phyloP scores from a whole-genome alignment of 2,113 vertebrate species.

The Mohoua ochrocephala region DNA sequence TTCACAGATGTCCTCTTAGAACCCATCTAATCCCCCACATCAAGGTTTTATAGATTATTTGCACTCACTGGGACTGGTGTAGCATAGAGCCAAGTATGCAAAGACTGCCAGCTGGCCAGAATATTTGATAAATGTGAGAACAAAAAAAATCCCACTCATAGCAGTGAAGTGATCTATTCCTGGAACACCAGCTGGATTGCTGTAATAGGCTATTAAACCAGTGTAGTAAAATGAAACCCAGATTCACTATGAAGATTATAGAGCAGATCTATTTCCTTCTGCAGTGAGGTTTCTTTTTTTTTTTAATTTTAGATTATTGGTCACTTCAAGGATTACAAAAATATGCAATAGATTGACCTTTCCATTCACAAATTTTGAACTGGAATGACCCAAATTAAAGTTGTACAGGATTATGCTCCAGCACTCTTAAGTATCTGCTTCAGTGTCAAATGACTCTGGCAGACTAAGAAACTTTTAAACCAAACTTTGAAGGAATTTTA shows the following conservation, averaged over 20 bases:
- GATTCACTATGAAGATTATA: background rate
- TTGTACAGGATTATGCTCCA: background rate
- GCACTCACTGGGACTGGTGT: background rate
- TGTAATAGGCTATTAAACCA: slow-evolving; percentile 30
- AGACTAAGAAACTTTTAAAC: background rate
- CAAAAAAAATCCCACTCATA: slow-evolving; percentile 7
- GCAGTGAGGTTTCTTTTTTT: background rate
- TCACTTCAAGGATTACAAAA: background rate
- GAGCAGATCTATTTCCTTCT: background rate
- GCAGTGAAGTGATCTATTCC: slow-evolving; percentile 40
- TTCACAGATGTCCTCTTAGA: slow-evolving; percentile 42
- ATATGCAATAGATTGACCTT: background rate
- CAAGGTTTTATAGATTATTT: slow-evolving; percentile 51
- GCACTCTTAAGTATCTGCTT: background rate
- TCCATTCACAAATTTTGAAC: background rate
- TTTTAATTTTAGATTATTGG: background rate
- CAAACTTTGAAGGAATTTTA: background rate
- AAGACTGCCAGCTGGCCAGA: slow-evolving; percentile 49
- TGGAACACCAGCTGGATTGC: slow-evolving; percentile 48
- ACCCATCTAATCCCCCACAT: background rate
- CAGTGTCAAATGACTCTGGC: background rate
- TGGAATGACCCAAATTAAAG: background rate
- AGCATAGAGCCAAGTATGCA: background rate
- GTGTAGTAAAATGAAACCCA: slow-evolving; percentile 39
- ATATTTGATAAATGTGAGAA: slow-evolving; percentile 28